Evolutionary conservation across 2,113 vertebrate species (phyloP).

Genomic region (Anolis sagrei): DNA sequence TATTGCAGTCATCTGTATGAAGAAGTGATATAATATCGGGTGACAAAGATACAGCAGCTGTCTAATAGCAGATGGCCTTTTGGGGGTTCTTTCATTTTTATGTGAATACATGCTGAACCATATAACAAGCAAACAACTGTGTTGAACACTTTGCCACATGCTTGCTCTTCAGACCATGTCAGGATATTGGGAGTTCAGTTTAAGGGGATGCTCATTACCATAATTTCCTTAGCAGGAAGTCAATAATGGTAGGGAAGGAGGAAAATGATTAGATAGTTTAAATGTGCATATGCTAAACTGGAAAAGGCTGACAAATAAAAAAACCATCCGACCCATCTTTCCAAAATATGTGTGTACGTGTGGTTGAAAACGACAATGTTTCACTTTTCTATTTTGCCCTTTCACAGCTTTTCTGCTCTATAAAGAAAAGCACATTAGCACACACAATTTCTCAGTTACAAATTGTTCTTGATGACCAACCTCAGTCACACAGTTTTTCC

Average conservation of each 20-base stretch:
- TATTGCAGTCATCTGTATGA: slow-evolving; percentile 30
- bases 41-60: neutral
- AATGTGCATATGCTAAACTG: neutral
- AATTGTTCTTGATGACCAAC: slow-evolving; percentile 4
- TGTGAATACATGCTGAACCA: slow-evolving; percentile 15
- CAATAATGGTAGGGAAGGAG: neutral
- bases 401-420: neutral
- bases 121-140: slow-evolving; percentile 32
- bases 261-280: neutral
- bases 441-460: neutral
- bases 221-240: slow-evolving; percentile 19
- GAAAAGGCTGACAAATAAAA: neutral
- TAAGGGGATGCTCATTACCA: slow-evolving; percentile 26
- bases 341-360: neutral
- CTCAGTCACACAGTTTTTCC: slow-evolving; percentile 22
- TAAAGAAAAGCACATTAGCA: neutral
- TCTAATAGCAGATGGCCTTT: slow-evolving; percentile 17
- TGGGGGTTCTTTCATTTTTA: slow-evolving; percentile 13
- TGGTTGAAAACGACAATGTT: neutral
- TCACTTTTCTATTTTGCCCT: neutral
- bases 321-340: neutral
- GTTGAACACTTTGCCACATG: slow-evolving; percentile 32
- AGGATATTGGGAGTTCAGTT: slow-evolving; percentile 9
- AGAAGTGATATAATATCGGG: slow-evolving; percentile 15
- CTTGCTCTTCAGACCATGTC: slow-evolving; percentile 8